Evolutionary conservation across 2,113 vertebrate genomes (phyloP), one percentile per base, ranked within the genome.

Genomic region (Salminus brasiliensis): DNA sequence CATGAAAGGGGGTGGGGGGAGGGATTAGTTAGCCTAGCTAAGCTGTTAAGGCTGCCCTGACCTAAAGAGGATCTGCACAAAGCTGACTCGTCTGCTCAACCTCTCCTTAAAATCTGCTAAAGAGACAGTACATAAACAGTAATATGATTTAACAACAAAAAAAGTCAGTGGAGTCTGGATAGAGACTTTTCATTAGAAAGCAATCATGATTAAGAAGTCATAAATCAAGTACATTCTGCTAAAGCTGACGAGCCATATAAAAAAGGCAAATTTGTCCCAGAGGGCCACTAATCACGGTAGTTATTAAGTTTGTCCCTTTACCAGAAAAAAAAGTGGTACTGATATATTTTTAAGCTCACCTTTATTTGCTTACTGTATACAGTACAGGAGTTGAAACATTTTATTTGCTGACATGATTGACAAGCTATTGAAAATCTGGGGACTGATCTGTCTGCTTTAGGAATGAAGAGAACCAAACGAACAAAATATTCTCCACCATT

Each of bases 301-400:
- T 8, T 39, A 8, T 9, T 5, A 9, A 9, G 4, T 39, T 4
- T 39, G 5, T 47, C 15, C 15, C 13, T 18, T 18, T 62, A 16
- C 41, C 10, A 55, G 2, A 77, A 9, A 1, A 49, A 34, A 29
- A 21, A 9, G 16, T 25, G 12, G 49, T 63, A 49, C 27, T 52
- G 8, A 1, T 13, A 11, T 34, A 11, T 73, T 52, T 57, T 55
- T 55, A 16, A 43, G 41, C 52, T 73, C 72, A 83, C 69, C 29
- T 80, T 83, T 83, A 72, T 83, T 83, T 27, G 30, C 65, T 60
- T 30, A 76, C 68, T 39, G 66, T 30, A 65, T 13, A 36, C 6
- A 4, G 9, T 62, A 27, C 9, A 69, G 0, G 5, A 36, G 10
- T n/a, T 43, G 4, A 59, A n/a, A 49, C 32, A 60, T 55, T 53